Evolutionary conservation across 1,140 invertebrate genomes (phyloP), one percentile per base, ranked within the genome.

Genomic region (Theocolax elegans): DNA sequence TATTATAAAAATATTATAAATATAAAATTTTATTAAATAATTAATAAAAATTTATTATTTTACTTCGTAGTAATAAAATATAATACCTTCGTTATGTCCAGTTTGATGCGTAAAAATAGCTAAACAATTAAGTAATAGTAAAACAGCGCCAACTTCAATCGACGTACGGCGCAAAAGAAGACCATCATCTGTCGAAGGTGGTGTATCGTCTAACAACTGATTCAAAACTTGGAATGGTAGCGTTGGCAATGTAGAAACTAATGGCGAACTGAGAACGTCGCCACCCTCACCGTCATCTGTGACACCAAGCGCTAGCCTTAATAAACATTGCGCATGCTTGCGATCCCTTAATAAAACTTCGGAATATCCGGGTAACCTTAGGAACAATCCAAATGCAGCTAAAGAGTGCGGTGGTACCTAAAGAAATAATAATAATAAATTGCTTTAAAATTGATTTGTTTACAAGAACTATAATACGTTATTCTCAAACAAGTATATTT

Each of bases 211-310:
- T 51, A 96, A 89, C 31, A 97, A 85, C 40, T 91, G 90, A 72
- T 93, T 91, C 54, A 97, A 86, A 44, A 96, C 92, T 81, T 94
- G 90, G 85, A 97, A 97, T 13, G 95, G 95, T 75, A 97, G 84
- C 1, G 94, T 97, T n/a, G 93, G 93, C 53, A 95, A 82, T 0
- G 91, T 89, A 1, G 89, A 83, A 0, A 94, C 93, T 35, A 96
- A 87, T 12, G 92, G 88, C 2, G 92, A 91, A 21, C 89, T 90
- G 71, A 94, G 89, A 25, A 95, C 93, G 72, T 95, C 92, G 67
- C 92, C 92, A 79, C 94, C 95, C 82, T 97, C 94, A 40, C 94
- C 95, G 80, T 96, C 95, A 77, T 96, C 94, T 0, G 93, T 94
- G 0, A 97, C 95, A 1, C 96, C 95, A 9, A 97, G 87, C 15